A percentile compares a stretch with the other conserved stretches of the same genome.
phyloP scores from a whole-genome alignment of 2,113 vertebrate species.

The Apodemus sylvaticus region DNA sequence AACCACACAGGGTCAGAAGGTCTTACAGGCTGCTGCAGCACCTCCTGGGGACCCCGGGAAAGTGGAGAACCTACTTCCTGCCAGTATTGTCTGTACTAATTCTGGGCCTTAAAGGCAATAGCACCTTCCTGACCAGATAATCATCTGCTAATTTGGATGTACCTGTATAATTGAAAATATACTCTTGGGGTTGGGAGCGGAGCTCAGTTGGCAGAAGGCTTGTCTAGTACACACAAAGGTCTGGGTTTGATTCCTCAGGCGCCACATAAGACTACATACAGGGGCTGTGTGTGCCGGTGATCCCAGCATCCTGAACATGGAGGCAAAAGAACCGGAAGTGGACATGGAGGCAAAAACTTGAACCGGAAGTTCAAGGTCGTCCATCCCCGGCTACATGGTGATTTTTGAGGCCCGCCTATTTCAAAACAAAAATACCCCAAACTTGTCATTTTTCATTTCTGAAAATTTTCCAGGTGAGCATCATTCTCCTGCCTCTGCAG shows the following conservation, averaged over 20 bases:
- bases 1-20: background rate
- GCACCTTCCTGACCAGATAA: background rate
- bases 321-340: background rate
- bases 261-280: no score
- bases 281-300: background rate
- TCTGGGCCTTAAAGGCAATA: background rate
- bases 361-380: background rate
- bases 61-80: background rate
- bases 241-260: background rate
- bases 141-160: background rate
- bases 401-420: background rate
- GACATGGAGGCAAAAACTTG: no score
- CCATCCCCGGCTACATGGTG: background rate
- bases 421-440: background rate
- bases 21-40: background rate
- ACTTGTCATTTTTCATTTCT: background rate
- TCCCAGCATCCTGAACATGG: no score
- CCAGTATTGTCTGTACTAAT: background rate
- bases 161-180: constrained; percentile 1
- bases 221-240: background rate
- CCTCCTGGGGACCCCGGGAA: no score
- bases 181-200: background rate
- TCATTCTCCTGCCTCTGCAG: background rate
- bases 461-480: background rate
- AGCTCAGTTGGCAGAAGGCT: background rate